phyloP scores from a whole-genome alignment of 1,140 invertebrate species.

The Aplysia californica region DNA sequence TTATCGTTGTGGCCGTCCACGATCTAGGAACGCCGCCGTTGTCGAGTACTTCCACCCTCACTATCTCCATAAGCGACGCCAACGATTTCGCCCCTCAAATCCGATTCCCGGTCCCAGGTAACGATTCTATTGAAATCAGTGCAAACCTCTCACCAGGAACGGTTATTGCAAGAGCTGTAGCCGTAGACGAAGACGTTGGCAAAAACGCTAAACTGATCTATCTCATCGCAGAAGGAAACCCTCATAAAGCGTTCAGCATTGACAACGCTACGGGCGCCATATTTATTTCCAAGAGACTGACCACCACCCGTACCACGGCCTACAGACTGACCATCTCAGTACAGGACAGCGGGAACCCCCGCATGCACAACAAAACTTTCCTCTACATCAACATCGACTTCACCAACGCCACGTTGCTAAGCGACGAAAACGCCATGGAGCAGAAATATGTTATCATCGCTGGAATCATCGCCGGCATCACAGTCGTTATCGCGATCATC shows the following conservation, averaged over 20 bases:
- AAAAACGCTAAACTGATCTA: slow-evolving; percentile 23
- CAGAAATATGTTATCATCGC: slow-evolving; percentile 32
- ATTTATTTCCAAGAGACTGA: slow-evolving; percentile 20
- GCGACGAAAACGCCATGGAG: background rate
- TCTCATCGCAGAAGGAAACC: slow-evolving; percentile 16
- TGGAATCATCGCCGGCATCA: slow-evolving; percentile 31
- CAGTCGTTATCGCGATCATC: slow-evolving; percentile 27
- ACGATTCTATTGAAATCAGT: slow-evolving; percentile 34
- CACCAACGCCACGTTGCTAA: slow-evolving; percentile 22
- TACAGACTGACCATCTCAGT: slow-evolving; percentile 22
- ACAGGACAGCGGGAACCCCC: slow-evolving; percentile 22
- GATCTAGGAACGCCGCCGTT: slow-evolving; percentile 78
- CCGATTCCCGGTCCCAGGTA: slow-evolving; percentile 35
- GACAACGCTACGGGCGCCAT: slow-evolving; percentile 27
- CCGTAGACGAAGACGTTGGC: slow-evolving; percentile 11
- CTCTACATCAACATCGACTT: slow-evolving; percentile 20
- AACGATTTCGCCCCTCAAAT: slow-evolving; percentile 88
- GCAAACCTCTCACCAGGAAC: slow-evolving; percentile 15
- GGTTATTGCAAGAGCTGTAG: background rate
- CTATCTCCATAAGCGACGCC: slow-evolving; percentile 79
- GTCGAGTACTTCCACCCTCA: slow-evolving; percentile 77
- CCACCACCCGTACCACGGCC: background rate
- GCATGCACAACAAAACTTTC: background rate
- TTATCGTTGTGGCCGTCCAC: slow-evolving; percentile 71
- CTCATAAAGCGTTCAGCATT: slow-evolving; percentile 26